Conservation (phyloP, 2,888 invertebrate species). For the Camptogramma bilineatum region DNA sequence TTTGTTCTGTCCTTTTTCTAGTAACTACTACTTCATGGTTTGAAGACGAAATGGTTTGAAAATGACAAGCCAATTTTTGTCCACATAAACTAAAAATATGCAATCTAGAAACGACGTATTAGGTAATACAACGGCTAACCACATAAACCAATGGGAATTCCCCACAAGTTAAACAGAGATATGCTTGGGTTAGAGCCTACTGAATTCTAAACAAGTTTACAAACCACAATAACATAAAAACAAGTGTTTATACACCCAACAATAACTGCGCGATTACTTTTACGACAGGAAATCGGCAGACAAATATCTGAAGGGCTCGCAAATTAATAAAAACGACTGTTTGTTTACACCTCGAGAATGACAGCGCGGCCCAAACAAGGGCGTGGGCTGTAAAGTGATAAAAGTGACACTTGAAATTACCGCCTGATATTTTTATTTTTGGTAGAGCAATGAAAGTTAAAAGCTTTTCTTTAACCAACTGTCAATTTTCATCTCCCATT, state of each 20-base stretch:
- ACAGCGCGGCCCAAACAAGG: constrained; percentile 3
- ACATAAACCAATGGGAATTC: too few relatives aligned
- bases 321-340: constrained; percentile 43
- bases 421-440: constrained; percentile 5
- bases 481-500: too few relatives aligned
- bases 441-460: background rate
- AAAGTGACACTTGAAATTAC: constrained; percentile 7
- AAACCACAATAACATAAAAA: constrained; percentile 26
- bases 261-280: constrained; percentile 29
- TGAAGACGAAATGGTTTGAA: too few relatives aligned
- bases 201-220: constrained; percentile 1
- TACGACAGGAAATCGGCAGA: constrained; percentile 23
- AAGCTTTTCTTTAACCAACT: background rate
- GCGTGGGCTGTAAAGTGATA: constrained; percentile 11
- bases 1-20: too few relatives aligned
- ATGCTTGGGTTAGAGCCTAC: too few relatives aligned
- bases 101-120: too few relatives aligned
- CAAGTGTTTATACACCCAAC: constrained; percentile 23
- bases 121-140: too few relatives aligned
- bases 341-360: constrained; percentile 37
- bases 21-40: too few relatives aligned
- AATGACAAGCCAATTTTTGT: too few relatives aligned
- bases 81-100: too few relatives aligned
- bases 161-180: too few relatives aligned
- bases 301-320: constrained; percentile 31